phyloP scores from a whole-genome alignment of 2,113 vertebrate species.

The Sylvietta virens region DNA sequence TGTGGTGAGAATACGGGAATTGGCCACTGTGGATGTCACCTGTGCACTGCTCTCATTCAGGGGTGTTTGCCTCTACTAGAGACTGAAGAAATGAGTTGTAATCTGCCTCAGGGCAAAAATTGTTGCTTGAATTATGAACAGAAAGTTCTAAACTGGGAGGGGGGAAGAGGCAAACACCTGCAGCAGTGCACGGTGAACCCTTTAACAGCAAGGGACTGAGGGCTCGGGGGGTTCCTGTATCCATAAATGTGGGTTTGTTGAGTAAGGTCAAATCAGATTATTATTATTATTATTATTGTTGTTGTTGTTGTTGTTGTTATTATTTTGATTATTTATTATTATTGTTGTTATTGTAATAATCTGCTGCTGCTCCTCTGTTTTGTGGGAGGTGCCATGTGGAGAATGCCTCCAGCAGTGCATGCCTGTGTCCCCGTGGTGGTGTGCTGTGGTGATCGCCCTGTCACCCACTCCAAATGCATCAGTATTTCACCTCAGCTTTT shows the following conservation, averaged over 20 bases:
- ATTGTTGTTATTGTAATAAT: fast-evolving
- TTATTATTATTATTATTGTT: background rate
- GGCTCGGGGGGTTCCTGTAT: fast-evolving
- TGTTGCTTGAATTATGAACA: background rate
- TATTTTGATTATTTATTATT: fast-evolving
- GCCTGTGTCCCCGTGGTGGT: background rate
- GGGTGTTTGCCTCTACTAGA: fast-evolving
- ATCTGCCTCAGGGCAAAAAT: background rate
- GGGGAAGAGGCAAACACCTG: background rate
- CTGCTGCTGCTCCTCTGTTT: background rate
- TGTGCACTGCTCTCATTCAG: background rate
- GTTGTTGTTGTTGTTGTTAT: fast-evolving
- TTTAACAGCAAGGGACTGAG: background rate
- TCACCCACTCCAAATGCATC: background rate
- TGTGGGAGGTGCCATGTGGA: background rate
- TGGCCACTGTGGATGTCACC: background rate
- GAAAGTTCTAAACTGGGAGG: background rate
- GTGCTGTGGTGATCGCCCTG: background rate
- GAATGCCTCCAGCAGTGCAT: fast-evolving
- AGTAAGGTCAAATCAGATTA: fast-evolving
- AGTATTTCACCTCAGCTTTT: background rate
- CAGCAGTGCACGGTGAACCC: fast-evolving
- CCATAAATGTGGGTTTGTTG: background rate
- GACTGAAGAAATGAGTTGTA: background rate
- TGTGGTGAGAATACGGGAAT: background rate